These are phyloP conservation scores for Blastobasis adustella DNA, from an alignment of 2,888 invertebrate species.

Conservation along the genomic window DNA sequence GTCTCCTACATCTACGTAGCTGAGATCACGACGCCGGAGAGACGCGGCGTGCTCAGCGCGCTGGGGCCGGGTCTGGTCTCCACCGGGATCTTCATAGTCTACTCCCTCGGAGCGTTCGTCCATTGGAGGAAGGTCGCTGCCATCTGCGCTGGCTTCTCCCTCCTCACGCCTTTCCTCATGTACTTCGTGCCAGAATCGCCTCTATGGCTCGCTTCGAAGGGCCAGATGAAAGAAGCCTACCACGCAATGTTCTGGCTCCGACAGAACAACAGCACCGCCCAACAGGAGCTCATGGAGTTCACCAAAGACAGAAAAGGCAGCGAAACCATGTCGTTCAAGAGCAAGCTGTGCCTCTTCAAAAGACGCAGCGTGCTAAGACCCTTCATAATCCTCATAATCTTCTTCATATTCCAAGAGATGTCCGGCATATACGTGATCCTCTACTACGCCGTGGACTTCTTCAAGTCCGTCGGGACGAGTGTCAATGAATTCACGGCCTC, in stretches of 20 bases:
- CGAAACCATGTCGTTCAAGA: slow-evolving; percentile 49
- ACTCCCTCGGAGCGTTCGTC: slow-evolving; percentile 78
- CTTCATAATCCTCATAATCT: slow-evolving; percentile 77
- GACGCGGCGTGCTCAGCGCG: slow-evolving; percentile 80
- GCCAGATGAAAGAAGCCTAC: slow-evolving; percentile 75
- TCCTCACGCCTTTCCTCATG: slow-evolving; percentile 73
- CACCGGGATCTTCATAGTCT: slow-evolving; percentile 81
- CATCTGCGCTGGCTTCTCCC: slow-evolving; percentile 75
- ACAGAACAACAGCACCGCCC: slow-evolving; percentile 76
- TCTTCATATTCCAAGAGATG: slow-evolving; percentile 82
- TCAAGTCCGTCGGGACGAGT: slow-evolving; percentile 78
- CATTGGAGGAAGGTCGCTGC: slow-evolving; percentile 80
- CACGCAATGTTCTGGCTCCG: slow-evolving; percentile 78
- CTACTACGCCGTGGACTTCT: slow-evolving; percentile 82
- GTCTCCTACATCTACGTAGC: slow-evolving; percentile 81
- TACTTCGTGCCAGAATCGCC: slow-evolving; percentile 82
- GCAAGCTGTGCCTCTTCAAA: slow-evolving; percentile 58
- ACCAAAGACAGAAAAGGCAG: slow-evolving; percentile 58
- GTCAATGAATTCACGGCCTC: slow-evolving; percentile 80
- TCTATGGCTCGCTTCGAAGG: slow-evolving; percentile 77
- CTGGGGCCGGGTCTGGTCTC: slow-evolving; percentile 82
- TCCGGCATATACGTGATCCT: slow-evolving; percentile 83
- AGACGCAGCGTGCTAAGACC: slow-evolving; percentile 78
- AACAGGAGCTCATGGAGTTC: slow-evolving; percentile 78
- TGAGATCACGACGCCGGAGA: slow-evolving; percentile 80